These are phyloP conservation scores for Stenodema calcarata DNA, from an alignment of 2,888 invertebrate genomes.

Conservation along the genomic window DNA sequence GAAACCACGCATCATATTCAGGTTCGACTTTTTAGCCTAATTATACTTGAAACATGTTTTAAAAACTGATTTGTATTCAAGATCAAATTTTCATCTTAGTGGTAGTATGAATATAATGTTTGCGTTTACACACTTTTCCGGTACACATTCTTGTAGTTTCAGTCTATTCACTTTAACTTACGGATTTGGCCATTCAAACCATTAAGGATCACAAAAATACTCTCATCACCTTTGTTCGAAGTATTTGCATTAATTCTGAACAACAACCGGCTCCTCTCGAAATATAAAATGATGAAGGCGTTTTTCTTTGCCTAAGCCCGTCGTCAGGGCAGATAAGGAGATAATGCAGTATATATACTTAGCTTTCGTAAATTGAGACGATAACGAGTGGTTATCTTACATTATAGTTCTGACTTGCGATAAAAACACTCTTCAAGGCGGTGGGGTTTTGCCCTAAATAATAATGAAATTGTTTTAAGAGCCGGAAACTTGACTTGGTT, in stretches of 20 bases:
- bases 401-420: slow-evolving; percentile 11
- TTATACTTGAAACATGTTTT: no score
- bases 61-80: no score
- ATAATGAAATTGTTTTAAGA: background rate
- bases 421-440: slow-evolving; percentile 2
- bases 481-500: background rate
- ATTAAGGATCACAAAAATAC: background rate
- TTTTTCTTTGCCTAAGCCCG: slow-evolving; percentile 7
- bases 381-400: slow-evolving; percentile 9
- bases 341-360: slow-evolving; percentile 27
- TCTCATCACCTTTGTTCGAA: background rate
- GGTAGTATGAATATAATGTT: no score
- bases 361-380: slow-evolving; percentile 19
- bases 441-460: background rate
- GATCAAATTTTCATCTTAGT: no score
- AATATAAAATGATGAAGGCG: background rate
- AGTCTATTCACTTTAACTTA: no score
- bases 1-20: no score
- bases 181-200: background rate
- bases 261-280: background rate
- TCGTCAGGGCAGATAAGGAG: slow-evolving; percentile 12
- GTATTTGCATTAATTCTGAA: background rate
- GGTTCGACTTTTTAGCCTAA: no score
- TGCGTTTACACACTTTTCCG: no score
- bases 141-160: no score